phyloP scores from a whole-genome alignment of 2,113 vertebrate genomes.

The Poeciliopsis retropinna region DNA sequence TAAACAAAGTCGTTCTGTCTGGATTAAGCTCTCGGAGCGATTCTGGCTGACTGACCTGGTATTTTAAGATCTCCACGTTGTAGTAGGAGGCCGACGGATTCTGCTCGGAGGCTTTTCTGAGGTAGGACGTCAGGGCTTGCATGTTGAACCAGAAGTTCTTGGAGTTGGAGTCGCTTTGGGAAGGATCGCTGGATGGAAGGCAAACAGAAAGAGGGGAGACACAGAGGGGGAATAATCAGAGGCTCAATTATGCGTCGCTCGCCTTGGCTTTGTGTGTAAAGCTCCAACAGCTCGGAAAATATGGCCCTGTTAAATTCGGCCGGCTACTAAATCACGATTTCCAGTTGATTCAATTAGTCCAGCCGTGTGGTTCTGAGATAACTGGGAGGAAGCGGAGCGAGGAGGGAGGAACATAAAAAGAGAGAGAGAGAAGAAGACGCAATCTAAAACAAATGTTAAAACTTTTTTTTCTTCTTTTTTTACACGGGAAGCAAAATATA shows the following conservation, averaged over 20 bases:
- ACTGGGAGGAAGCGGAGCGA: slow-evolving; percentile 33
- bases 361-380: slow-evolving; percentile 45
- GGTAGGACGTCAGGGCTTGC: slow-evolving; percentile 95
- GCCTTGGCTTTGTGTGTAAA: slow-evolving; percentile 57
- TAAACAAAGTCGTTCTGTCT: slow-evolving; percentile 11
- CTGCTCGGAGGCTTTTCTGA: slow-evolving; percentile 95
- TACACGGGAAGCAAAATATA: neutral
- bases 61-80: slow-evolving; percentile 97
- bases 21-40: neutral
- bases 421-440: neutral
- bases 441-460: slow-evolving; percentile 10
- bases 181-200: slow-evolving; percentile 85
- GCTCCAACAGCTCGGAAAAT: slow-evolving; percentile 65
- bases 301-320: slow-evolving; percentile 54
- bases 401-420: neutral
- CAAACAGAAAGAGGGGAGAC: slow-evolving; percentile 25
- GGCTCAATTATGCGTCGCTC: slow-evolving; percentile 64
- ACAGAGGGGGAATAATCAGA: slow-evolving; percentile 35
- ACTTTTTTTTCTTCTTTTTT: neutral
- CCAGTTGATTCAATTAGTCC: slow-evolving; percentile 65
- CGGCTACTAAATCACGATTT: slow-evolving; percentile 73
- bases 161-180: slow-evolving; percentile 89
- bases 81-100: slow-evolving; percentile 95
- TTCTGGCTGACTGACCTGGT: slow-evolving; percentile 85
- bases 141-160: slow-evolving; percentile 99